Conservation (phyloP, 2,113 vertebrate genomes). For the Canis aureus region DNA sequence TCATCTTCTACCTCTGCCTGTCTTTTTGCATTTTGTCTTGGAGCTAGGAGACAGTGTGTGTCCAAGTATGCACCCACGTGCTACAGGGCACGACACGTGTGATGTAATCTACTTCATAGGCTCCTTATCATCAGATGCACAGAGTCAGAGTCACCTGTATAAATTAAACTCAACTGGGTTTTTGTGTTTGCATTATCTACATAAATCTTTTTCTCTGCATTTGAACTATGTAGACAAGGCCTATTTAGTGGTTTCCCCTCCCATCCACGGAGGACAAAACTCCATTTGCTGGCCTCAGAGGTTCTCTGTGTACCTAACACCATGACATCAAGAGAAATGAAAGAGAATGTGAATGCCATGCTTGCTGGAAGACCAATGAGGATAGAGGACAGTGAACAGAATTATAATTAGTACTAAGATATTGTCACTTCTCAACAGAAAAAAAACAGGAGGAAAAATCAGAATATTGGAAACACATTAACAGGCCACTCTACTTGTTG, state of each 20-base stretch:
- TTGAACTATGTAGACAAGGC: background rate
- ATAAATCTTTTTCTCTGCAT: background rate
- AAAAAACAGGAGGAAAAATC: background rate
- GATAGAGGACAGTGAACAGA: background rate
- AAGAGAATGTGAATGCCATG: accelerated
- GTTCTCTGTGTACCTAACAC: background rate
- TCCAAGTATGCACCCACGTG: accelerated
- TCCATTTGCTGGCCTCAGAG: background rate
- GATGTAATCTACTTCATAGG: too few relatives aligned
- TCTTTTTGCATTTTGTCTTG: background rate
- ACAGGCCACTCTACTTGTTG: background rate
- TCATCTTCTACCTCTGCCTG: background rate
- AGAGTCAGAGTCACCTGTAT: background rate
- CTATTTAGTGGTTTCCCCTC: background rate
- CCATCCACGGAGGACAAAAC: background rate
- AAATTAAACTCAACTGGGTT: background rate
- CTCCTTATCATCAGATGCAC: background rate
- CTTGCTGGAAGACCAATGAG: background rate
- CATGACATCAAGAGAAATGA: background rate
- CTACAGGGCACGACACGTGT: too few relatives aligned
- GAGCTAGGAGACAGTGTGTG: background rate
- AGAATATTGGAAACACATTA: background rate
- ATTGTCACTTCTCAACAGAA: background rate
- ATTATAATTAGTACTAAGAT: background rate
- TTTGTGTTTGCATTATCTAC: background rate